Evolutionary conservation across 35 echinoderm and acorn worm species (phyloP).

Genomic region (Lytechinus variegatus): DNA sequence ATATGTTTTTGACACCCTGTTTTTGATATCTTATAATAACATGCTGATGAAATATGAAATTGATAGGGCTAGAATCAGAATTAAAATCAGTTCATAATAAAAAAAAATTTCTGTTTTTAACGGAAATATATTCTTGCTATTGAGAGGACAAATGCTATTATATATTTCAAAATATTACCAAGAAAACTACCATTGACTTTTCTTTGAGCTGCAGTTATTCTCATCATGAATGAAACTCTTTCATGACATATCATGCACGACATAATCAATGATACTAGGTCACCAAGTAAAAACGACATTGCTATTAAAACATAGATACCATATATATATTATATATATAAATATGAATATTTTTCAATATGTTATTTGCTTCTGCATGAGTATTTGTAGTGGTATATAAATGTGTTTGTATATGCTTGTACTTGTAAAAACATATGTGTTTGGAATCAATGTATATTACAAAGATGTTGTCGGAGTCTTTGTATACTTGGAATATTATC

Average conservation of each 20-base stretch:
- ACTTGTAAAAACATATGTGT: background rate
- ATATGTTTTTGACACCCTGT: too few relatives aligned
- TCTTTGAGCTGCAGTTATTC: background rate
- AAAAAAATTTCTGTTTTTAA: too few relatives aligned
- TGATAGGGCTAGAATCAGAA: too few relatives aligned
- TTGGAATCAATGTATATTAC: background rate
- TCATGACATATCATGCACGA: background rate
- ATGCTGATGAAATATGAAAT: too few relatives aligned
- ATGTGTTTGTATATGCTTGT: background rate
- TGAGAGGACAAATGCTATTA: background rate
- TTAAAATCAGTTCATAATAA: too few relatives aligned
- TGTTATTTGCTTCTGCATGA: conserved; percentile 18
- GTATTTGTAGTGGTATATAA: conserved; percentile 14
- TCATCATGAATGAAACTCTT: background rate
- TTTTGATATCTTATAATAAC: too few relatives aligned
- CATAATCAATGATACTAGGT: background rate
- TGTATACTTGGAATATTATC: background rate
- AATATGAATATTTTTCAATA: conserved; percentile 16
- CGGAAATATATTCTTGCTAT: background rate
- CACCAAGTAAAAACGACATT: background rate
- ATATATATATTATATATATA: conserved; percentile 9
- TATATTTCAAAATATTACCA: background rate
- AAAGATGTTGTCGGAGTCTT: background rate
- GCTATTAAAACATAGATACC: background rate
- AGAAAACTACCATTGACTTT: background rate